Base-by-base conservation (phyloP, 2,113 vertebrate genomes). In the Carlito syrichta region DNA sequence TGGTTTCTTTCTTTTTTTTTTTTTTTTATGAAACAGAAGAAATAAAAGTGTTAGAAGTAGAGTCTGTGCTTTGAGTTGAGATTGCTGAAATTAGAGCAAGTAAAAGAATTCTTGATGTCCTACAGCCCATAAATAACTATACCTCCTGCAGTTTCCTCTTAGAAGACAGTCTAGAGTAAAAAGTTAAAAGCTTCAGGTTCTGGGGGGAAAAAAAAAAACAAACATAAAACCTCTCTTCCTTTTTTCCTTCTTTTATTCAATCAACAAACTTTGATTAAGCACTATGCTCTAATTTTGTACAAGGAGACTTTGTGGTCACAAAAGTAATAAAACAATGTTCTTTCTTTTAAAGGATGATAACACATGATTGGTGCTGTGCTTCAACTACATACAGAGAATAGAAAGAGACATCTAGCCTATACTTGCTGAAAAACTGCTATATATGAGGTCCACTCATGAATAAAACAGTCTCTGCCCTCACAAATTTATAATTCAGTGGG, bases 81-180 rank as follows among this genome's bases (percentile, higher is more conserved):
- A 76, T 50, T 84, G 89, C 45, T 79, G 71, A 92, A 96, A 71
- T 69, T 84, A 92, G 54, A 96, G 71, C 78, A 63, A 89, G 79
- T 43, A 78, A 83, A 94, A 86, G 45, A 88, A 92, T 84, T 84
- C 83, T 88, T 88, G 43, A 89, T 76, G n/a, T 88, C 52, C 77
- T 63, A 7, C 27, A 78, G 43, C 32, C 71, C 73, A 62, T 38
- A 78, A 93, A 71, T 89, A 93, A 58, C 63, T 19, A 14, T 54
- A 63, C 60, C 35, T 58, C 78, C 69, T 84, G 62, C 77, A 73
- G 78, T 63, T 77, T 71, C 19, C 84, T 71, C 22, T 88, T 69
- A 89, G 71, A 96, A 84, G 62, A 5, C 84, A 94, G 60, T 76
- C 50, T 81, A 76, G 82, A 86, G 45, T 73, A 38, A 74, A 85